phyloP scores from a whole-genome alignment of 1,140 invertebrate genomes.

The Grapholita molesta region DNA sequence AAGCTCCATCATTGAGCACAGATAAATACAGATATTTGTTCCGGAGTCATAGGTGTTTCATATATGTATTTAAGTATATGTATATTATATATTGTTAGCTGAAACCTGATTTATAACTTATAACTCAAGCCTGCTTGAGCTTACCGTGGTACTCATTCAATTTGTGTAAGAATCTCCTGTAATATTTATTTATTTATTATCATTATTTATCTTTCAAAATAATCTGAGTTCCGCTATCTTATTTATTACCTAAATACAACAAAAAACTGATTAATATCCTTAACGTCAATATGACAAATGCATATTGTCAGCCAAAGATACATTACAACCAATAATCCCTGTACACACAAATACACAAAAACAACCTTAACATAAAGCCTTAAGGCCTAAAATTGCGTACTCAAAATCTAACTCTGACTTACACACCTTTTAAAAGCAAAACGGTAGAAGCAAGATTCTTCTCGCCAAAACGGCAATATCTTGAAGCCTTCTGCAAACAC shows the following conservation, averaged over 20 bases:
- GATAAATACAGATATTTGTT: no score
- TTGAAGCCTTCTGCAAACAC: conserved; percentile 57
- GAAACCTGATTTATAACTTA: no score
- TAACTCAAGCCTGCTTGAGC: no score
- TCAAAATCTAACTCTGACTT: neutral
- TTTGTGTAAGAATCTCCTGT: no score
- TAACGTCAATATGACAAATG: neutral
- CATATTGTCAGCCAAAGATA: neutral
- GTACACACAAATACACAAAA: neutral
- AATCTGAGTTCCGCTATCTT: no score
- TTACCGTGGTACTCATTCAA: no score
- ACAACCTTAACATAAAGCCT: neutral
- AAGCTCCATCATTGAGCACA: no score
- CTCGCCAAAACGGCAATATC: conserved; percentile 55
- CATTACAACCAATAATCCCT: neutral
- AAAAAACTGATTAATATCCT: neutral
- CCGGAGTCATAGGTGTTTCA: no score
- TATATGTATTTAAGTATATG: no score
- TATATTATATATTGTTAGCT: no score
- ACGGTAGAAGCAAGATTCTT: conserved; percentile 33
- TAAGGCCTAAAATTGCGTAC: neutral
- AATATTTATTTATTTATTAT: no score
- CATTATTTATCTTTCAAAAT: no score
- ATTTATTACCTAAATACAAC: neutral
- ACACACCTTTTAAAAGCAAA: neutral